phyloP scores from a whole-genome alignment of 2,797 vertebrate genomes.

The Limosa lapponica region DNA sequence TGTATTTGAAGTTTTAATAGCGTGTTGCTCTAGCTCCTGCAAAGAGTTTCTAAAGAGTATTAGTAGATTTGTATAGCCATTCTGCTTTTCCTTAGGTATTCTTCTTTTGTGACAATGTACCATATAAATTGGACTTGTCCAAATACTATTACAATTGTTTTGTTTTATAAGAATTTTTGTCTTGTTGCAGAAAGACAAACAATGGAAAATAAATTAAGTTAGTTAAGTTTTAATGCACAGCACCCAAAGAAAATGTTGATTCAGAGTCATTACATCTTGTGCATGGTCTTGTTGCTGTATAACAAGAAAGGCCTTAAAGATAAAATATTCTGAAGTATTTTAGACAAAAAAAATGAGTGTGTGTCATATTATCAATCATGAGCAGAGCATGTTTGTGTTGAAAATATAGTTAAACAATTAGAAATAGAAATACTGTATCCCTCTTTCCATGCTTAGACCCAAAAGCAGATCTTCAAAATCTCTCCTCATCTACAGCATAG shows the following conservation, averaged over 20 bases:
- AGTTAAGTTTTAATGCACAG: background rate
- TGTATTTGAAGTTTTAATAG: slow-evolving; percentile 66
- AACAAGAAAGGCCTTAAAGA: slow-evolving; percentile 8
- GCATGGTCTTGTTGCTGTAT: slow-evolving; percentile 15
- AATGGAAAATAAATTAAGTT: slow-evolving; percentile 30
- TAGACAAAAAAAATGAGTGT: background rate
- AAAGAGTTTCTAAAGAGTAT: slow-evolving; percentile 66
- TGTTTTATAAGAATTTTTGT: slow-evolving; percentile 40
- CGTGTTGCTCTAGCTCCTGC: slow-evolving; percentile 60
- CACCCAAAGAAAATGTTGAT: slow-evolving; percentile 12
- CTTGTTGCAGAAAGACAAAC: slow-evolving; percentile 19
- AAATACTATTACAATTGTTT: slow-evolving; percentile 30
- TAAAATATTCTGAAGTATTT: slow-evolving; percentile 4
- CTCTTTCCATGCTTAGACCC: background rate
- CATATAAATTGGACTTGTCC: slow-evolving; percentile 53
- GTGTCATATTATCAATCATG: background rate
- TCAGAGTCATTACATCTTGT: background rate
- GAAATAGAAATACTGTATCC: background rate
- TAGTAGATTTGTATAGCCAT: slow-evolving; percentile 56
- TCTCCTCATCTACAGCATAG: background rate
- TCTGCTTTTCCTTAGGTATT: slow-evolving; percentile 59
- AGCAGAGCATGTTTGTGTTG: background rate
- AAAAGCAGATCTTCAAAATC: background rate
- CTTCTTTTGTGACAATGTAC: slow-evolving; percentile 48
- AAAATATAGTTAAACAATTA: background rate